A percentile compares a stretch with the other conserved stretches of the same genome.
These are phyloP conservation scores for Oscarella lobularis DNA, from an alignment of 37 sponge, comb jelly and placozoan species.

Conservation along the genomic window DNA sequence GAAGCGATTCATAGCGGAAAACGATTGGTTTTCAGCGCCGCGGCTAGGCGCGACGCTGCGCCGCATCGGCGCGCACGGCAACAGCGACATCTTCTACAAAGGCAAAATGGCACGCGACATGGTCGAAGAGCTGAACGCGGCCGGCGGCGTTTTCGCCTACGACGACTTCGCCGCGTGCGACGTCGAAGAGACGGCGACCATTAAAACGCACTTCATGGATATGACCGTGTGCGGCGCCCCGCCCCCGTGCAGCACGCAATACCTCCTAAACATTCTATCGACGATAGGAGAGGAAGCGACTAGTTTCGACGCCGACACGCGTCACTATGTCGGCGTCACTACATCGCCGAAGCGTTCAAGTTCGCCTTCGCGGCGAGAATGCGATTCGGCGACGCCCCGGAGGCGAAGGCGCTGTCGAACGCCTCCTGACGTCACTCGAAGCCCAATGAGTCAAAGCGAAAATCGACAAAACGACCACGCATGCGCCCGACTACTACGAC, in stretches of 20 bases:
- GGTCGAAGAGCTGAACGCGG: conserved; percentile 44
- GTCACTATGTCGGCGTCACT: conserved; percentile 58
- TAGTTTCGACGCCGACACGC: no score
- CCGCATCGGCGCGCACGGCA: conserved; percentile 45
- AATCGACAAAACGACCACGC: conserved; percentile 43
- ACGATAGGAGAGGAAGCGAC: conserved; percentile 20
- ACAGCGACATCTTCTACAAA: conserved; percentile 52
- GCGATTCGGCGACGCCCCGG: conserved; percentile 64
- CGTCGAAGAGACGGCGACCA: conserved; percentile 17
- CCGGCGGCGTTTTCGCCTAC: conserved; percentile 31
- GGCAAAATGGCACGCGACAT: conserved; percentile 33
- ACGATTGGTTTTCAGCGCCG: no score
- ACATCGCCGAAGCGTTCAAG: conserved; percentile 81
- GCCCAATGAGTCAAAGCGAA: conserved; percentile 16
- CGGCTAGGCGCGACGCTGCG: conserved; percentile 14
- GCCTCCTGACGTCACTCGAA: no score
- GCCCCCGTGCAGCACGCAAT: conserved; percentile 62
- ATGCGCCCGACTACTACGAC: conserved; percentile 36
- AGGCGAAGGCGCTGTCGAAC: conserved; percentile 45
- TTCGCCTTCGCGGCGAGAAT: conserved; percentile 65
- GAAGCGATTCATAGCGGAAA: conserved; percentile 5
- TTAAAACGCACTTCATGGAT: conserved; percentile 17
- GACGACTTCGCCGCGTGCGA: conserved; percentile 52
- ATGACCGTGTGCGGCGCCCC: conserved; percentile 33
- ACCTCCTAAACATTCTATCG: conserved; percentile 64